These are phyloP conservation scores for Drosophila tripunctata DNA, from an alignment of 2,888 invertebrate genomes.

Conservation along the genomic window DNA sequence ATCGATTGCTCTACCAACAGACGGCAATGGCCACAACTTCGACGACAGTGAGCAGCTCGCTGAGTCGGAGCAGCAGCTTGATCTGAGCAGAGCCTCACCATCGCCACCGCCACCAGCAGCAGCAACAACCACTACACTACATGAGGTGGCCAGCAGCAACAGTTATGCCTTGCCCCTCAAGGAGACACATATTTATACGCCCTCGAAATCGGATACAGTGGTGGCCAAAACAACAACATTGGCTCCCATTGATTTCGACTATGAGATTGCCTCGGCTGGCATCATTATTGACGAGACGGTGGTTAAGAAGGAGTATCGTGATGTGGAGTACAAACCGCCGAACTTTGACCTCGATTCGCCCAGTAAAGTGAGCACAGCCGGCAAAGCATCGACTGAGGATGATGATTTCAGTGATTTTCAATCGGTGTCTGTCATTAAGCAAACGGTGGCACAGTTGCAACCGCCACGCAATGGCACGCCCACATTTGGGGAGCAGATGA, in stretches of 20 bases:
- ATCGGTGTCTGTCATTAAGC: slow-evolving; percentile 72
- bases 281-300: slow-evolving; percentile 84
- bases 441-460: slow-evolving; percentile 43
- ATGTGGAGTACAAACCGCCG: slow-evolving; percentile 84
- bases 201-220: slow-evolving; percentile 80
- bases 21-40: slow-evolving; percentile 71
- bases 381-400: slow-evolving; percentile 66
- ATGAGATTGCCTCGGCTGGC: slow-evolving; percentile 83
- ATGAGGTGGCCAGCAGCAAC: slow-evolving; percentile 58
- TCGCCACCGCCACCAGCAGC: slow-evolving; percentile 18
- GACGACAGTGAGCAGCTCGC: slow-evolving; percentile 57
- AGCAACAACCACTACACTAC: slow-evolving; percentile 25
- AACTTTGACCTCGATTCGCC: slow-evolving; percentile 70
- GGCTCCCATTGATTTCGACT: slow-evolving; percentile 83
- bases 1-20: slow-evolving; percentile 75
- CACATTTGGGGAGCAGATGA: slow-evolving; percentile 79
- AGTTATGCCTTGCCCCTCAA: slow-evolving; percentile 82
- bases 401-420: slow-evolving; percentile 85
- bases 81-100: slow-evolving; percentile 58
- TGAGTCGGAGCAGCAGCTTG: slow-evolving; percentile 61
- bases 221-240: slow-evolving; percentile 72
- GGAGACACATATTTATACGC: slow-evolving; percentile 84
- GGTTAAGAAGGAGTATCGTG: slow-evolving; percentile 84
- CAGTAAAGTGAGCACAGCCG: slow-evolving; percentile 22
- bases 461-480: slow-evolving; percentile 67